These are phyloP conservation scores for Pemphigus obesinymphae DNA, from an alignment of 1,140 invertebrate species.

Conservation along the genomic window DNA sequence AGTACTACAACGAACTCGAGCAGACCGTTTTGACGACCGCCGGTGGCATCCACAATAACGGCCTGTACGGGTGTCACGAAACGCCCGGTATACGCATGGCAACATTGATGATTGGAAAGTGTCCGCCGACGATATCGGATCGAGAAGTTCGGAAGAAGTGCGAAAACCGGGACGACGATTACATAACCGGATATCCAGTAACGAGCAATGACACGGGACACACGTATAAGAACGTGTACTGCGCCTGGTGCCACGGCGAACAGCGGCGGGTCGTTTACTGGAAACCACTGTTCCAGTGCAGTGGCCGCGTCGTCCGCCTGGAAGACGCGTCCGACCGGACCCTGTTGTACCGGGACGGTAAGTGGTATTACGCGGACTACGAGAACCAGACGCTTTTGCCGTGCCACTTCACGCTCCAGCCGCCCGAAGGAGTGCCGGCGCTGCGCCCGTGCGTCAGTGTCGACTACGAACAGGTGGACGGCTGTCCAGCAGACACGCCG, in stretches of 20 bases:
- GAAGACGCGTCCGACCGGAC: not conserved
- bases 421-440: not conserved
- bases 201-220: not conserved
- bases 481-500: not conserved
- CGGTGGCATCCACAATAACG: not conserved
- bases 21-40: not conserved
- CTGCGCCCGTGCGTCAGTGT: not conserved
- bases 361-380: constrained; percentile 19
- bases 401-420: not conserved
- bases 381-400: not conserved
- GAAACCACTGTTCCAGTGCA: no score
- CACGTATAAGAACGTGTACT: constrained; percentile 10
- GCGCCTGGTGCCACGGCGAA: constrained; percentile 7
- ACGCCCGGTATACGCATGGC: no score
- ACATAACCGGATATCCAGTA: not conserved
- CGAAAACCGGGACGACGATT: not conserved
- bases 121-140: not conserved
- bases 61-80: not conserved
- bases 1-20: not conserved
- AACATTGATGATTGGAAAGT: not conserved
- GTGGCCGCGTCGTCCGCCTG: not conserved
- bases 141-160: not conserved
- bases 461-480: not conserved
- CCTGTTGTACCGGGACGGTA: not conserved
- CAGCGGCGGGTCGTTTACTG: not conserved